Percentiles rank a stretch among this genome's conserved stretches.
These are phyloP conservation scores for Cheilosia vulpina DNA, from an alignment of 2,888 invertebrate genomes.

Conservation along the genomic window DNA sequence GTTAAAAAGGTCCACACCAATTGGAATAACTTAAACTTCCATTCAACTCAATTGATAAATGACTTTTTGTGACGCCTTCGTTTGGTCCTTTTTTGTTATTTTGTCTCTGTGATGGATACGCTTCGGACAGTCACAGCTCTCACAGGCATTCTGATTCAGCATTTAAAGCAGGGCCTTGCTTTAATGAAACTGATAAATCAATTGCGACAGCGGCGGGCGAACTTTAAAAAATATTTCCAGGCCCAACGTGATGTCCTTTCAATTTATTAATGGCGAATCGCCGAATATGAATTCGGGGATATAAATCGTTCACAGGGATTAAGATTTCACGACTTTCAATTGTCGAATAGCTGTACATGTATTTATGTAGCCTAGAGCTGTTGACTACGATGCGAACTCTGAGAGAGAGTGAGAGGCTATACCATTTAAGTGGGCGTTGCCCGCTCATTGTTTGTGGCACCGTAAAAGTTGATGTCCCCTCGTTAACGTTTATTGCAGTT, in stretches of 20 bases:
- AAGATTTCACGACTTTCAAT: constrained; percentile 71
- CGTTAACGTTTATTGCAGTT: constrained; percentile 71
- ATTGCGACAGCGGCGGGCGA: constrained; percentile 20
- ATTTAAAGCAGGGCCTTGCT: constrained; percentile 38
- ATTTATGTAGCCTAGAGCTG: constrained; percentile 6
- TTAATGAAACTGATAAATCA: constrained; percentile 59
- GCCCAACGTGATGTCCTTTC: constrained; percentile 47
- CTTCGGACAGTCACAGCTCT: constrained; percentile 16
- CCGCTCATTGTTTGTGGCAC: constrained; percentile 60
- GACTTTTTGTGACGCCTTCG: constrained; percentile 20
- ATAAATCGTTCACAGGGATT: constrained; percentile 58
- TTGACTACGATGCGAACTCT: not conserved
- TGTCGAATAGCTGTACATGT: constrained; percentile 36
- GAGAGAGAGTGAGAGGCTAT: not conserved
- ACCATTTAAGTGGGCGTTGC: constrained; percentile 33
- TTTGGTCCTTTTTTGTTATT: constrained; percentile 13
- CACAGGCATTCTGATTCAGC: constrained; percentile 42
- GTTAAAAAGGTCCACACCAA: not conserved
- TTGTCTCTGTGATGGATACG: not conserved
- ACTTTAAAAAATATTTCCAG: constrained; percentile 31
- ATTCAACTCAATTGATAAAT: constrained; percentile 48
- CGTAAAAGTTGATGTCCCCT: constrained; percentile 66
- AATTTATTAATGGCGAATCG: constrained; percentile 51
- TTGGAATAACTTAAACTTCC: constrained; percentile 35
- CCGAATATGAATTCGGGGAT: constrained; percentile 25